Base-by-base conservation (phyloP, 2,888 invertebrate genomes). In the Melanostoma mellinum region DNA sequence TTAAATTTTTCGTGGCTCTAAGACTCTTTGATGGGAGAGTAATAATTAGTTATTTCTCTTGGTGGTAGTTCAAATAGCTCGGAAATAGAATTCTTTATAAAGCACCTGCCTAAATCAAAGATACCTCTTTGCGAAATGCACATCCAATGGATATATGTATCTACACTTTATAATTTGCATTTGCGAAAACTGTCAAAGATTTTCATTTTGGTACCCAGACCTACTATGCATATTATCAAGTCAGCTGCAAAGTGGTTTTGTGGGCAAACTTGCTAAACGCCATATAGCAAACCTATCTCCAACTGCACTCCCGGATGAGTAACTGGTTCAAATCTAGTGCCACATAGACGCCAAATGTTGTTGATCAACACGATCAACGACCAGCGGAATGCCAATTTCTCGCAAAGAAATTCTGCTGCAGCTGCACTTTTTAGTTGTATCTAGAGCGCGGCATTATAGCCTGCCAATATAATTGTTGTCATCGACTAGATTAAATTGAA, bases 321-420 rank as follows among this genome's bases (percentile, higher is more conserved):
- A 81, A 81, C 80, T 81, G 80, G 80, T 76, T 81, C 60, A 52
- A 67, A 81, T 76, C 80, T 76, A 58, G 71, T 67, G 72, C 80
- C 48, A 65, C 79, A 69, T 61, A 76, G 69, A 72, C 73, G 67
- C 53, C 68, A 68, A 68, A 79, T 73, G 72, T 58, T 65, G 65
- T 60, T 71, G 81, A 81, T 77, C 81, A 65, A 61, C 82, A 56
- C 77, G 68, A 82, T 74, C 72, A 61, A 38, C 55, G 68, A 50
- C 20, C 77, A 46, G 61, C 46, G 78, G 82, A 82, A 82, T 82
- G 82, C 53, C 82, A 78, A 78, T 82, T 78, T 73, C 72, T 81
- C 72, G 81, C 61, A 61, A 82, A 82, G 81, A 82, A 73, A 77
- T 82, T 73, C 63, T 82, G 78, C 78, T 77, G 82, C 82, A 77